Evolutionary conservation across 1,140 invertebrate species (phyloP).

Genomic region (Diabrotica undecimpunctata): DNA sequence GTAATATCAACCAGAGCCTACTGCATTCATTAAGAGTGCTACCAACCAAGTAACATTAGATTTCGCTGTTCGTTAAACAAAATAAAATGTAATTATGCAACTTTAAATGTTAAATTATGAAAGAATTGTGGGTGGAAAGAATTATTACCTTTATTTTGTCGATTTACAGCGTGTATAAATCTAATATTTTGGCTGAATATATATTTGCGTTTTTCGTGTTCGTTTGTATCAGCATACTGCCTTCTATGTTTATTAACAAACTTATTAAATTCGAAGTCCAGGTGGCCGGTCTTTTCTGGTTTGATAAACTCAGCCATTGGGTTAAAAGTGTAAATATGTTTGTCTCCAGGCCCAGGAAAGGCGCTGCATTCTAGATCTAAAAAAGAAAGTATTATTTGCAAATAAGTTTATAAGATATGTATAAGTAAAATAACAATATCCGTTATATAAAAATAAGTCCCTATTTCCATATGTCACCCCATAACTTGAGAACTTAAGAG

Average conservation of each 20-base stretch:
- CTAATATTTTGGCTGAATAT: slow-evolving; percentile 86
- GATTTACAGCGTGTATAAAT: slow-evolving; percentile 49
- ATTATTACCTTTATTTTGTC: slow-evolving; percentile 34
- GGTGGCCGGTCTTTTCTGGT: slow-evolving; percentile 64
- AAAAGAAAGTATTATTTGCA: slow-evolving; percentile 26
- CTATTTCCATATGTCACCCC: too few species aligned
- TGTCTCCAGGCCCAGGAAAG: slow-evolving; percentile 84
- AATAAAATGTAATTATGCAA: too few species aligned
- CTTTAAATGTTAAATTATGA: too few species aligned
- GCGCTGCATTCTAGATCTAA: slow-evolving; percentile 69
- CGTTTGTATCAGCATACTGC: slow-evolving; percentile 60
- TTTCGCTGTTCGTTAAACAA: too few species aligned
- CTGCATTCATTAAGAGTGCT: too few species aligned
- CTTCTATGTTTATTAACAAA: slow-evolving; percentile 75
- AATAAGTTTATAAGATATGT: not conserved
- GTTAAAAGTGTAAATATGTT: slow-evolving; percentile 79
- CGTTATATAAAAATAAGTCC: too few species aligned
- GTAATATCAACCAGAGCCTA: too few species aligned
- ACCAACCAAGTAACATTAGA: too few species aligned
- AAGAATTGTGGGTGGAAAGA: too few species aligned
- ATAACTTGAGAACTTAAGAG: too few species aligned
- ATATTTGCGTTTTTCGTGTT: slow-evolving; percentile 70
- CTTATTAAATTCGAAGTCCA: slow-evolving; percentile 71
- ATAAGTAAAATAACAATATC: too few species aligned
- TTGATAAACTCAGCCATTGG: slow-evolving; percentile 90